These are phyloP conservation scores for Sarcophilus harrisii DNA, from an alignment of 2,797 vertebrate species.

Conservation along the genomic window DNA sequence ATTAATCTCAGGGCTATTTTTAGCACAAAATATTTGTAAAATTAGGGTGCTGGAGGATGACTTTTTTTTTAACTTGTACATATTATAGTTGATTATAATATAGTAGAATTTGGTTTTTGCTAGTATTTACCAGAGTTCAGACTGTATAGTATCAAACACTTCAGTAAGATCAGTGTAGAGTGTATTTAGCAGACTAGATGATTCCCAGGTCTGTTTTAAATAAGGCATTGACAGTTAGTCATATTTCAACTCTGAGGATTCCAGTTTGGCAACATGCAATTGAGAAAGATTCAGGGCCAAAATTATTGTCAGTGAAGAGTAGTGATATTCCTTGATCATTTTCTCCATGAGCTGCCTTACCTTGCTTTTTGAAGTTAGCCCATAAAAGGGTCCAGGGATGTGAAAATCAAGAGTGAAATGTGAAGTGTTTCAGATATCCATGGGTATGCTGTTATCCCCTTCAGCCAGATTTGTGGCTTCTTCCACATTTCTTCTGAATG, in stretches of 20 bases:
- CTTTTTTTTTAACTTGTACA: neutral
- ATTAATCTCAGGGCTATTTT: neutral
- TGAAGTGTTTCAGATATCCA: slow-evolving; percentile 4
- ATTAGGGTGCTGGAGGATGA: neutral
- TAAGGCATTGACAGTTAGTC: neutral
- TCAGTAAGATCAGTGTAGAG: neutral
- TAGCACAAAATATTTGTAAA: neutral
- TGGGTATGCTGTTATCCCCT: neutral
- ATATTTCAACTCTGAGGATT: neutral
- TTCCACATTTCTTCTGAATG: slow-evolving; percentile 62
- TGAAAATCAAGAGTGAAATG: slow-evolving; percentile 37
- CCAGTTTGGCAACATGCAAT: neutral
- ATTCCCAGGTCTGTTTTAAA: rapidly evolving
- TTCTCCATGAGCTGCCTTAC: neutral
- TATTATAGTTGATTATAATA: neutral
- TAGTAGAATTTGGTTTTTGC: neutral
- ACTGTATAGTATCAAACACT: neutral
- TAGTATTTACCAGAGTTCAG: neutral
- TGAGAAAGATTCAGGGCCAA: neutral
- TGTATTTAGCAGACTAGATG: neutral
- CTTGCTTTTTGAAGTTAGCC: slow-evolving; percentile 13
- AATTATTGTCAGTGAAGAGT: neutral
- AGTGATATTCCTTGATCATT: neutral
- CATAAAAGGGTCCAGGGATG: neutral
- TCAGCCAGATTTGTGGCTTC: slow-evolving; percentile 33